These are phyloP conservation scores for Buphagus erythrorhynchus DNA, from an alignment of 2,797 vertebrate genomes.

Conservation along the genomic window DNA sequence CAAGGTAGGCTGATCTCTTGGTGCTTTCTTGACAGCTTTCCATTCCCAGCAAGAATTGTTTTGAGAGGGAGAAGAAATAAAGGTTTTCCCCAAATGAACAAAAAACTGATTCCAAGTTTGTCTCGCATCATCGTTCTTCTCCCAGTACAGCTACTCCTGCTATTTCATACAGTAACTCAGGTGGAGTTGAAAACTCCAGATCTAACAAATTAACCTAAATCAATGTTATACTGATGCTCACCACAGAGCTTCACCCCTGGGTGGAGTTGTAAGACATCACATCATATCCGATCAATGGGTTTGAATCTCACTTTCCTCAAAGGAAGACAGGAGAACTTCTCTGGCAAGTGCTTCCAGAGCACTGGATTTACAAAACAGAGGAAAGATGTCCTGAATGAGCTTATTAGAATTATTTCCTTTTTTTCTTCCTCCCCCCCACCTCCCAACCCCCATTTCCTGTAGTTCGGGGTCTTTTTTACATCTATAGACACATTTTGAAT, in stretches of 20 bases:
- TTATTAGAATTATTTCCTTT: neutral
- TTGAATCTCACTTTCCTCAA: neutral
- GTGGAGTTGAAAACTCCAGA: neutral
- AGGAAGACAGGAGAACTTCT: neutral
- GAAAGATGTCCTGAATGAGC: neutral
- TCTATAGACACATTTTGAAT: slow-evolving; percentile 34
- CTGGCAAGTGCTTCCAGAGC: neutral
- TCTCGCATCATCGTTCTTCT: rapidly evolving
- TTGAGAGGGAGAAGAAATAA: neutral
- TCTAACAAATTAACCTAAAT: neutral
- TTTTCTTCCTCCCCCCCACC: rapidly evolving
- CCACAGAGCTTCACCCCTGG: neutral
- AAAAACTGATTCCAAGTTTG: neutral
- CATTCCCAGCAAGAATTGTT: neutral
- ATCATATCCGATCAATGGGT: neutral
- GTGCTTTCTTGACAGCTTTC: neutral
- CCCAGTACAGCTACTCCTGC: neutral
- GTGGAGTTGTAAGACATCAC: neutral
- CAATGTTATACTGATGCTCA: neutral
- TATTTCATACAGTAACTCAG: neutral
- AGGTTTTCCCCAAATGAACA: neutral
- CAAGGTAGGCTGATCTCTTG: neutral
- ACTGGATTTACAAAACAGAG: neutral
- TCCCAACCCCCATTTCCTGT: rapidly evolving
- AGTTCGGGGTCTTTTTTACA: neutral